These are phyloP conservation scores for Noctuana brunneofusca DNA, from an alignment of 2,888 invertebrate genomes.

Conservation along the genomic window DNA sequence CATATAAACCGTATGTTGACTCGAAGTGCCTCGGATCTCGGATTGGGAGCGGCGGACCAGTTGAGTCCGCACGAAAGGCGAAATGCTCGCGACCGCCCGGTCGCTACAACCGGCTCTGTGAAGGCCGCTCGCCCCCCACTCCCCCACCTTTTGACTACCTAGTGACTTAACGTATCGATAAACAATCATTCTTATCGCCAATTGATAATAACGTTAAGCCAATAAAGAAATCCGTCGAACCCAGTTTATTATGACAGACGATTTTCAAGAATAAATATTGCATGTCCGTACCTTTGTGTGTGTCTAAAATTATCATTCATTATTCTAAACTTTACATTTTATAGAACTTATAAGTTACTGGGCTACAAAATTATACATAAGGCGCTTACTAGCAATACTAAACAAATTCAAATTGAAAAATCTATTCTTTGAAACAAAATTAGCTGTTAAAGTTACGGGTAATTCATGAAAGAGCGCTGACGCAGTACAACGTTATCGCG, in stretches of 20 bases:
- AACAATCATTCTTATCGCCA: slow-evolving; percentile 12
- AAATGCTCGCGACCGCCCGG: slow-evolving; percentile 72
- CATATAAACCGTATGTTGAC: slow-evolving; percentile 14
- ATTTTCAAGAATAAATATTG: neutral
- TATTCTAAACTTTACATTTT: too few relatives aligned
- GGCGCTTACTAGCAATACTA: too few relatives aligned
- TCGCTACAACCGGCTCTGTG: slow-evolving; percentile 77
- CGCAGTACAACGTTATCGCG: slow-evolving; percentile 57
- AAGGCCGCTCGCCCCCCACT: slow-evolving; percentile 77
- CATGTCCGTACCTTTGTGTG: neutral
- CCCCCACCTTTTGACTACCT: slow-evolving; percentile 50
- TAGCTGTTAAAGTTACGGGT: neutral
- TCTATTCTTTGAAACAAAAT: too few relatives aligned
- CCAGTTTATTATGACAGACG: neutral
- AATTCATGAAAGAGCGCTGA: slow-evolving; percentile 26
- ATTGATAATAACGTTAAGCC: slow-evolving; percentile 6
- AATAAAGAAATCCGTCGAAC: neutral
- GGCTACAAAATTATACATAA: too few relatives aligned
- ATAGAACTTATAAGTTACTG: too few relatives aligned
- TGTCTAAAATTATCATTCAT: too few relatives aligned
- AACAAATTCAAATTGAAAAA: too few relatives aligned
- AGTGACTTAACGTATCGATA: slow-evolving; percentile 50
- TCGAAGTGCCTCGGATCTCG: slow-evolving; percentile 41
- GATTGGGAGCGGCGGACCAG: slow-evolving; percentile 72
- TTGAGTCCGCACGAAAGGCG: slow-evolving; percentile 72